These are phyloP conservation scores for Anguilla megastoma DNA, from an alignment of 2,797 vertebrate genomes.

Conservation along the genomic window DNA sequence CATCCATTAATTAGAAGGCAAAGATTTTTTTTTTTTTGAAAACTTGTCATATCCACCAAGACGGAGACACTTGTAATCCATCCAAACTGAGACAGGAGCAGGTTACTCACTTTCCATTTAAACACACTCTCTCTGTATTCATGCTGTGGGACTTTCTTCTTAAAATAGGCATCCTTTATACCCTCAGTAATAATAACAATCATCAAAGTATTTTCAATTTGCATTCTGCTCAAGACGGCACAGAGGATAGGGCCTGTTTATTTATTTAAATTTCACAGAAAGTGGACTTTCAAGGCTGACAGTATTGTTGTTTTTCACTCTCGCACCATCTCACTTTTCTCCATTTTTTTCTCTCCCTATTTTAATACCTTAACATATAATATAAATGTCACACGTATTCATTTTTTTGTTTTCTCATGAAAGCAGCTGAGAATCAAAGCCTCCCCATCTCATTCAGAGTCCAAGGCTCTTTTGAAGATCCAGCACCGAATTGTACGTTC, in stretches of 20 bases:
- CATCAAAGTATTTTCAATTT: slow-evolving; percentile 13
- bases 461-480: slow-evolving; percentile 10
- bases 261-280: background rate
- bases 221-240: slow-evolving; percentile 5
- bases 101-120: background rate
- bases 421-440: background rate
- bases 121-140: background rate
- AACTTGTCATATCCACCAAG: background rate
- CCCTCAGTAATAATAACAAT: background rate
- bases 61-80: background rate
- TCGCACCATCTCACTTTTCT: background rate
- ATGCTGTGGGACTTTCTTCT: background rate
- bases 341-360: background rate
- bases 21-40: background rate
- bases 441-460: background rate
- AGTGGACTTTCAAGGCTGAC: background rate
- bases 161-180: background rate
- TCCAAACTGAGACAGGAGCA: background rate
- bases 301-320: slow-evolving; percentile 7
- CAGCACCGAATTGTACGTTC: slow-evolving; percentile 15
- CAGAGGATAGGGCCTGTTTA: background rate
- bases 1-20: background rate
- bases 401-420: background rate
- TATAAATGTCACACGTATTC: background rate
- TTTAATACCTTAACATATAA: background rate